Percentiles rank a stretch among this genome's conserved stretches.
These are phyloP conservation scores for Rhingia campestris DNA, from an alignment of 2,888 invertebrate species.

Conservation along the genomic window DNA sequence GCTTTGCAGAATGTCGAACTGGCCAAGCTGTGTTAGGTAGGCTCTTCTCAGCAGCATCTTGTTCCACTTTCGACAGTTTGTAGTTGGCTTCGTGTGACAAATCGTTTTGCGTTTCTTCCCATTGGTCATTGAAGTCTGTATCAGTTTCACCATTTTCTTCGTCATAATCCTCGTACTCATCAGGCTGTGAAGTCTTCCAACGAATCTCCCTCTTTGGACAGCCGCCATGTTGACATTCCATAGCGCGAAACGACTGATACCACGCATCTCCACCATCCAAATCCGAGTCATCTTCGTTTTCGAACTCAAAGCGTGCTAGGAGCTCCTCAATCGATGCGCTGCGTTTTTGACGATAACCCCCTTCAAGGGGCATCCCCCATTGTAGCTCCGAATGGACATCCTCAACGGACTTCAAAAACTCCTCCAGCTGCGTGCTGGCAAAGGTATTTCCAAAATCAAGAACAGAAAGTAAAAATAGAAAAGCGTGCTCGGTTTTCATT, in stretches of 20 bases:
- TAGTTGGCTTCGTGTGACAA: slow-evolving; percentile 82
- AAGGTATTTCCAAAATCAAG: slow-evolving; percentile 2
- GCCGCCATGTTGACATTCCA: slow-evolving; percentile 59
- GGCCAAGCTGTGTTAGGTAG: slow-evolving; percentile 48
- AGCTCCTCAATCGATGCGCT: slow-evolving; percentile 77
- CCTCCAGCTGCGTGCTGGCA: slow-evolving; percentile 72
- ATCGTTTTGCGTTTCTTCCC: slow-evolving; percentile 77
- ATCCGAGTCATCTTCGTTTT: slow-evolving; percentile 56
- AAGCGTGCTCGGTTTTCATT: slow-evolving; percentile 46
- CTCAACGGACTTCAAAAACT: slow-evolving; percentile 75
- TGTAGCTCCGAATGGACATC: slow-evolving; percentile 74
- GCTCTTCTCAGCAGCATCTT: slow-evolving; percentile 78
- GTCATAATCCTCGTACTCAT: slow-evolving; percentile 67
- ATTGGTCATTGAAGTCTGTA: slow-evolving; percentile 75
- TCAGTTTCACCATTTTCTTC: slow-evolving; percentile 73
- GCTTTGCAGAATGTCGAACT: slow-evolving; percentile 67
- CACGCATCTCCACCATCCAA: slow-evolving; percentile 76
- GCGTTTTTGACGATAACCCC: slow-evolving; percentile 65
- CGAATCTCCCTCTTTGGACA: slow-evolving; percentile 36
- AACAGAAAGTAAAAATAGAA: slow-evolving; percentile 19
- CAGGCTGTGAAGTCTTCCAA: slow-evolving; percentile 38
- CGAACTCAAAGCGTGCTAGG: slow-evolving; percentile 74
- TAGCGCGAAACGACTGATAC: slow-evolving; percentile 75
- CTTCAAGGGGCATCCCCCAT: slow-evolving; percentile 7
- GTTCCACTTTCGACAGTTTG: slow-evolving; percentile 81